A percentile compares a stretch with the other conserved stretches of the same genome.
Conservation (phyloP, 2,113 vertebrate species). For the Oryzias javanicus region DNA sequence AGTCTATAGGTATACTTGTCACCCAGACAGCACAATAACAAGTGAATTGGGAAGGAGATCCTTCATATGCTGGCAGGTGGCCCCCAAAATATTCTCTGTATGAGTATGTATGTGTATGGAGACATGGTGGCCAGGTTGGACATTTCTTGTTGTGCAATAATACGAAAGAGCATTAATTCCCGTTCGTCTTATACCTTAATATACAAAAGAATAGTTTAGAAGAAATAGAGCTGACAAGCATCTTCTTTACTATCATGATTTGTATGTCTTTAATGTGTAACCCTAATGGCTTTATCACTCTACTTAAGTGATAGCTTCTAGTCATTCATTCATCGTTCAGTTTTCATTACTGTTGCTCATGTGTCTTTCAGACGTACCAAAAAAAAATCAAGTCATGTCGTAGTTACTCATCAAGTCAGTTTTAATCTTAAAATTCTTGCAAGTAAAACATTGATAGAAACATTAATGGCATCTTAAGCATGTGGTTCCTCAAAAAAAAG, state of each 20-base stretch:
- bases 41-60: conserved; percentile 81
- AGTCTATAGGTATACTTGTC: conserved; percentile 87
- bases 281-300: neutral
- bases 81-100: conserved; percentile 64
- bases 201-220: neutral
- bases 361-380: neutral
- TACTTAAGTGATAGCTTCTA: neutral
- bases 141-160: conserved; percentile 11
- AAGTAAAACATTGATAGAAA: neutral
- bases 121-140: conserved; percentile 13
- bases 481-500: neutral
- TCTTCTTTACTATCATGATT: neutral
- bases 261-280: neutral
- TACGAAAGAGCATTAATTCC: conserved; percentile 5
- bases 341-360: neutral
- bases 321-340: neutral
- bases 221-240: neutral
- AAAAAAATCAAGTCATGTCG: neutral
- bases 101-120: conserved; percentile 21
- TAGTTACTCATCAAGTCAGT: neutral
- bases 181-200: no score
- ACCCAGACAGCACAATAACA: conserved; percentile 85
- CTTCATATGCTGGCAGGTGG: conserved; percentile 78
- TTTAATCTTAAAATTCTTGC: neutral
- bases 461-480: neutral